phyloP scores from a whole-genome alignment of 2,113 vertebrate species.

The Indri indri region DNA sequence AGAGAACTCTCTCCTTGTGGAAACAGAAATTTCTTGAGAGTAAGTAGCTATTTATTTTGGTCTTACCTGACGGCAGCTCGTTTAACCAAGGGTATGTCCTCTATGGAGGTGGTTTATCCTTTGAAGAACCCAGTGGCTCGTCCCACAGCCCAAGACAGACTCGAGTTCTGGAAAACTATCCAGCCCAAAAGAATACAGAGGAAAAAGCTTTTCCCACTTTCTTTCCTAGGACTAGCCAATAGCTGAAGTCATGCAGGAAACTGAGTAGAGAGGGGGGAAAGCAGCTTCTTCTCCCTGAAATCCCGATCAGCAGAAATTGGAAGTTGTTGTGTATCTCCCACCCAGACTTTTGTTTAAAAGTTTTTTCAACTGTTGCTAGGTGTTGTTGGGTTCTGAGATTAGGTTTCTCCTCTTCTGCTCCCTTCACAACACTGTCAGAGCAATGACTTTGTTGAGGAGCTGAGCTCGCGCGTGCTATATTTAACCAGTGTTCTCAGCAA shows the following conservation, averaged over 20 bases:
- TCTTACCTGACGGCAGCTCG: constrained; percentile 84
- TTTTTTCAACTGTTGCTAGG: constrained; percentile 89
- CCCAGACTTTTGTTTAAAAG: constrained; percentile 86
- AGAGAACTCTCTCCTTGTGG: constrained; percentile 14
- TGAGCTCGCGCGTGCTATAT: constrained; percentile 90
- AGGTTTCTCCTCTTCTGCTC: constrained; percentile 85
- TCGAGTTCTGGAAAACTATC: constrained; percentile 75
- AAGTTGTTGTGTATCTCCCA: constrained; percentile 83
- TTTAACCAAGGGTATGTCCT: constrained; percentile 62
- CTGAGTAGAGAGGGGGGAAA: constrained; percentile 66
- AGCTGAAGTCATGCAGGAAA: constrained; percentile 84
- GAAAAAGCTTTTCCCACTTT: constrained; percentile 79
- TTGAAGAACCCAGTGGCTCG: constrained; percentile 65
- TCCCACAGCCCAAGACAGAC: constrained; percentile 74
- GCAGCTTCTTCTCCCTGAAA: constrained; percentile 82
- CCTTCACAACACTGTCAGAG: constrained; percentile 83
- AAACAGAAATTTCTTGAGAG: constrained; percentile 36
- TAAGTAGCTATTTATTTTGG: constrained; percentile 29
- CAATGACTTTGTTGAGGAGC: constrained; percentile 87
- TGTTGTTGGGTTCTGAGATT: constrained; percentile 87
- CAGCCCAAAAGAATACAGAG: constrained; percentile 80
- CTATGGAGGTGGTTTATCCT: constrained; percentile 50
- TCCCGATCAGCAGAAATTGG: constrained; percentile 81
- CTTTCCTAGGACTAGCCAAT: constrained; percentile 79
- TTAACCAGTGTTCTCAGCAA: constrained; percentile 93